A percentile compares a stretch with the other conserved stretches of the same genome.
Conservation (phyloP, 2,888 invertebrate genomes). For the Lottia scabra region DNA sequence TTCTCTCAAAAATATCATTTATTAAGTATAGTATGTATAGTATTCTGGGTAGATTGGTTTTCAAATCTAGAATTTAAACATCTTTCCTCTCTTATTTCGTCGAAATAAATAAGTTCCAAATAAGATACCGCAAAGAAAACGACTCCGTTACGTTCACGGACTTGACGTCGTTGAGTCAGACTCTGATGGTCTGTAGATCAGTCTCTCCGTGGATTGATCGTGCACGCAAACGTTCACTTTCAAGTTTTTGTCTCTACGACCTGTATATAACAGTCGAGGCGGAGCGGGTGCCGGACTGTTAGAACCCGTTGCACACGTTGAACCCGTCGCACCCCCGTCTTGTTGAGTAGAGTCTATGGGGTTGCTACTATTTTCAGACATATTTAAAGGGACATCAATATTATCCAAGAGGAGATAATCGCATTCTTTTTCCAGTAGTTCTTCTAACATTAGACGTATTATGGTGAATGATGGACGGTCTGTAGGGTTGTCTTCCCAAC, state of each 20-base stretch:
- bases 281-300: constrained; percentile 36
- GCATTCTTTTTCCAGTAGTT: constrained; percentile 55
- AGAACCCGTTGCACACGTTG: constrained; percentile 38
- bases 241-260: constrained; percentile 35
- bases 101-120: no score
- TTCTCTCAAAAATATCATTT: no score
- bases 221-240: constrained; percentile 49
- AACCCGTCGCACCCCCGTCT: constrained; percentile 35
- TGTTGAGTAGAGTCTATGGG: constrained; percentile 14
- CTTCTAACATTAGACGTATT: constrained; percentile 59
- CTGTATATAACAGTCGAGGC: constrained; percentile 32
- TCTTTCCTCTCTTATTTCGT: no score
- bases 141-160: neutral
- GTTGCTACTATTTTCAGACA: constrained; percentile 53
- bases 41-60: no score
- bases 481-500: constrained; percentile 61
- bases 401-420: constrained; percentile 66
- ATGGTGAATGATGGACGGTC: constrained; percentile 62
- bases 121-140: neutral
- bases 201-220: constrained; percentile 50
- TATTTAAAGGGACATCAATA: constrained; percentile 59
- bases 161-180: constrained; percentile 28
- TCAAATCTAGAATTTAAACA: no score
- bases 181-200: constrained; percentile 45
- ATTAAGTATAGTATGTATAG: no score